Percentiles rank a stretch among this genome's conserved stretches.
phyloP scores from a whole-genome alignment of 2,797 vertebrate species.

The Eulemur mongoz region DNA sequence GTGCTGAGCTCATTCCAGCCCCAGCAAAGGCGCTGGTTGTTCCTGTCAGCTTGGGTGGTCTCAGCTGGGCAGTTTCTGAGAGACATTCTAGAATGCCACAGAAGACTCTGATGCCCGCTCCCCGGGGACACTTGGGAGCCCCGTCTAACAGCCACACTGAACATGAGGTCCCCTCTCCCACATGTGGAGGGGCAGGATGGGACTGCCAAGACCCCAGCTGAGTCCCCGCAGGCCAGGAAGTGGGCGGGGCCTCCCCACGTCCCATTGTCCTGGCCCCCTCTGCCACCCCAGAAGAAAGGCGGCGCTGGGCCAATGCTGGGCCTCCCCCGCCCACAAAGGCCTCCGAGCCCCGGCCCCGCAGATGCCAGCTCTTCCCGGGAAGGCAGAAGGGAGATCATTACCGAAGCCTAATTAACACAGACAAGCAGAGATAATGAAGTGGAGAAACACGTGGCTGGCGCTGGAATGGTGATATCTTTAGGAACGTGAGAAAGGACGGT shows the following conservation, averaged over 20 bases:
- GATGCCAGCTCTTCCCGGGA: background rate
- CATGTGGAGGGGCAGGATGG: background rate
- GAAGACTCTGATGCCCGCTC: background rate
- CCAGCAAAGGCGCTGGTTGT: background rate
- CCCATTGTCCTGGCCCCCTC: background rate
- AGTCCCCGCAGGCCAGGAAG: background rate
- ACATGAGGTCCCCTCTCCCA: background rate
- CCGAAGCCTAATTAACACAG: conserved; percentile 52
- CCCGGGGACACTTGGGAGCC: background rate
- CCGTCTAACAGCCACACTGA: background rate
- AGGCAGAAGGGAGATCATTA: conserved; percentile 36
- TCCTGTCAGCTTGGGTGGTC: background rate
- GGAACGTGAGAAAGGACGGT: background rate
- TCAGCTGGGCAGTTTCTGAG: background rate
- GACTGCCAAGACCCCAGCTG: background rate
- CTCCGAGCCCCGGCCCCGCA: background rate
- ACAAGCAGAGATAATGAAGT: conserved; percentile 65
- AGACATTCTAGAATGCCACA: background rate
- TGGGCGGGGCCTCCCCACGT: background rate
- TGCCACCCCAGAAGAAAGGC: background rate
- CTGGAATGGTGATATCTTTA: conserved; percentile 3
- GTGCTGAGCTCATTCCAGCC: background rate
- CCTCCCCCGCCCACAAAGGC: conserved; percentile 7
- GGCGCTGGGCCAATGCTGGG: background rate
- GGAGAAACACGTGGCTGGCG: conserved; percentile 31